Evolutionary conservation across 1,140 invertebrate species (phyloP).

Genomic region (Drosophila novamexicana): DNA sequence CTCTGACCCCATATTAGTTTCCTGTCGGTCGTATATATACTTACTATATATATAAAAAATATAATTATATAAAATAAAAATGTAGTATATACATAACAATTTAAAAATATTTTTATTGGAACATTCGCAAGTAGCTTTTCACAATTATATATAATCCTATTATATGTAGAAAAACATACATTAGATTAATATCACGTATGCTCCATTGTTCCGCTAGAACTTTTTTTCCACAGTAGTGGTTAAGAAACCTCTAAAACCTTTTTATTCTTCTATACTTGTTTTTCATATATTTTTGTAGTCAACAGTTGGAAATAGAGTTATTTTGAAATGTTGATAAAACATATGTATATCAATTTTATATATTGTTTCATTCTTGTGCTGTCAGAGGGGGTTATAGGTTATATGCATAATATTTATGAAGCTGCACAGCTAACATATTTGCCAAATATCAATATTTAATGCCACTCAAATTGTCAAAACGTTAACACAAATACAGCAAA

Average conservation of each 20-base stretch:
- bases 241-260: neutral
- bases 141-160: too few species aligned
- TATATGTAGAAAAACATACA: too few species aligned
- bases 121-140: neutral
- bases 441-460: constrained; percentile 72
- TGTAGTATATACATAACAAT: neutral
- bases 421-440: constrained; percentile 53
- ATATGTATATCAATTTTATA: neutral
- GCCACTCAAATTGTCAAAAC: constrained; percentile 62
- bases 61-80: neutral
- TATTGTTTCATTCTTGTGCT: constrained; percentile 1
- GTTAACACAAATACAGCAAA: constrained; percentile 63
- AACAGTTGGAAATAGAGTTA: neutral
- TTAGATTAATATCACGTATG: constrained; percentile 50
- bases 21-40: too few species aligned
- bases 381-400: constrained; percentile 38
- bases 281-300: neutral
- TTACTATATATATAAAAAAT: neutral
- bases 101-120: neutral
- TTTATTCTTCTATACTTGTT: neutral
- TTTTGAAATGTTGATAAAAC: neutral
- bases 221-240: constrained; percentile 1
- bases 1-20: too few species aligned
- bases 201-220: constrained; percentile 54
- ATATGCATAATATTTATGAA: constrained; percentile 31